Conservation (phyloP, 2,888 invertebrate genomes). For the Spisula subtruncata region DNA sequence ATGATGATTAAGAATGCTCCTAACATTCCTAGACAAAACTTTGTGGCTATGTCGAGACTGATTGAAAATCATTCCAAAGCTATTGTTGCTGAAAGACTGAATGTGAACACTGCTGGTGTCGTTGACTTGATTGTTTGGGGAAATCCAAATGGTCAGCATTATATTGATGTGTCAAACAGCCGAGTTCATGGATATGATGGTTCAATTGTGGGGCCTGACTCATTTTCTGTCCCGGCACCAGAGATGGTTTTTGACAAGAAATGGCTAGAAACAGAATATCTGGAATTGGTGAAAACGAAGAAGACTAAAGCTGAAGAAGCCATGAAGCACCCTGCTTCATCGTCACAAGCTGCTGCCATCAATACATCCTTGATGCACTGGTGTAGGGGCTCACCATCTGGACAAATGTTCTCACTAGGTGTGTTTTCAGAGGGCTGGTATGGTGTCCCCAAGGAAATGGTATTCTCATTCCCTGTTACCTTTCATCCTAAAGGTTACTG, state of each 20-base stretch:
- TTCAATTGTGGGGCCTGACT: slow-evolving; percentile 86
- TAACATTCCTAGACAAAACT: slow-evolving; percentile 81
- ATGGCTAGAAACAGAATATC: slow-evolving; percentile 85
- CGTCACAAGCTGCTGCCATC: slow-evolving; percentile 80
- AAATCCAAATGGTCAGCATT: slow-evolving; percentile 80
- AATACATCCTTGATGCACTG: slow-evolving; percentile 82
- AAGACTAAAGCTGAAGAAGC: slow-evolving; percentile 65
- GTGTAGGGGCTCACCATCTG: slow-evolving; percentile 83
- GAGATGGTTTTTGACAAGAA: slow-evolving; percentile 85
- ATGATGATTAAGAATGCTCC: slow-evolving; percentile 84
- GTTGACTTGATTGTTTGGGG: slow-evolving; percentile 87
- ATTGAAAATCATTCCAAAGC: slow-evolving; percentile 86
- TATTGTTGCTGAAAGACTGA: slow-evolving; percentile 82
- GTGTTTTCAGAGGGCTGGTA: slow-evolving; percentile 86
- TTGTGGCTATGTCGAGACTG: slow-evolving; percentile 83
- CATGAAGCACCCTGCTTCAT: slow-evolving; percentile 75
- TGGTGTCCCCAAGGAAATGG: slow-evolving; percentile 86
- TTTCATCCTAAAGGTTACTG: slow-evolving; percentile 85
- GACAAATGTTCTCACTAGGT: slow-evolving; percentile 85
- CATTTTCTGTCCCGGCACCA: slow-evolving; percentile 83
- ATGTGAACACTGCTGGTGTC: slow-evolving; percentile 84
- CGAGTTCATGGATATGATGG: slow-evolving; percentile 86
- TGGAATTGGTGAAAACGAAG: slow-evolving; percentile 77
- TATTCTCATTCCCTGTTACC: slow-evolving; percentile 86
- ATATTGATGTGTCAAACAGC: slow-evolving; percentile 77